Conservation (phyloP, 2,113 vertebrate genomes). For the Crocuta crocuta region DNA sequence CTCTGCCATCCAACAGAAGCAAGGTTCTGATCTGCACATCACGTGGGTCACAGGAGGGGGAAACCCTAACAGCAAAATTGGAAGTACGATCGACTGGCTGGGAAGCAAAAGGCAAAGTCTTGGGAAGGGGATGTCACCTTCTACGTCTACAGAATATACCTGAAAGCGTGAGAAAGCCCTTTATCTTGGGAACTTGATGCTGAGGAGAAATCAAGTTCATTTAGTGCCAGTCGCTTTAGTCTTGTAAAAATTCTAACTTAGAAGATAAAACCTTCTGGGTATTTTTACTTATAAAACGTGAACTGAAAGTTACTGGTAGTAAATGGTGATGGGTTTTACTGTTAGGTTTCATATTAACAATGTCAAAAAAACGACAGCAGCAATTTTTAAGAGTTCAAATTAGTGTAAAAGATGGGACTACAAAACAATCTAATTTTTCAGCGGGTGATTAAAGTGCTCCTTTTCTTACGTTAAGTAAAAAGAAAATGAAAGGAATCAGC, state of each 20-base stretch:
- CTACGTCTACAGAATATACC: constrained; percentile 74
- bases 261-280: constrained; percentile 73
- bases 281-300: constrained; percentile 79
- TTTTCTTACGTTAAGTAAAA: constrained; percentile 85
- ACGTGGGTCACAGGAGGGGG: constrained; percentile 58
- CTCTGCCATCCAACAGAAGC: constrained; percentile 71
- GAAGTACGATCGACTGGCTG: constrained; percentile 69
- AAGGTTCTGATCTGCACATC: constrained; percentile 68
- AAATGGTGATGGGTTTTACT: constrained; percentile 82
- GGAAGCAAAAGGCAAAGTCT: constrained; percentile 63
- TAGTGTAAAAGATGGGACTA: constrained; percentile 85
- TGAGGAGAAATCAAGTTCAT: constrained; percentile 81
- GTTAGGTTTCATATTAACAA: constrained; percentile 84
- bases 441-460: constrained; percentile 88
- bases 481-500: constrained; percentile 85
- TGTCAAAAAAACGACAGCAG: constrained; percentile 84
- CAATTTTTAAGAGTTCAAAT: constrained; percentile 85
- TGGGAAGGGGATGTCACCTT: constrained; percentile 70
- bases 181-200: constrained; percentile 77
- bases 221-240: constrained; percentile 82
- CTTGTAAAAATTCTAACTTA: constrained; percentile 26
- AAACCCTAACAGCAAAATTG: constrained; percentile 39
- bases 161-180: constrained; percentile 86
- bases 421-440: constrained; percentile 81
- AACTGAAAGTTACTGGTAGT: constrained; percentile 81